A percentile compares a stretch with the other conserved stretches of the same genome.
phyloP scores from a whole-genome alignment of 2,797 vertebrate species.

The Gadopsis bispinosus region DNA sequence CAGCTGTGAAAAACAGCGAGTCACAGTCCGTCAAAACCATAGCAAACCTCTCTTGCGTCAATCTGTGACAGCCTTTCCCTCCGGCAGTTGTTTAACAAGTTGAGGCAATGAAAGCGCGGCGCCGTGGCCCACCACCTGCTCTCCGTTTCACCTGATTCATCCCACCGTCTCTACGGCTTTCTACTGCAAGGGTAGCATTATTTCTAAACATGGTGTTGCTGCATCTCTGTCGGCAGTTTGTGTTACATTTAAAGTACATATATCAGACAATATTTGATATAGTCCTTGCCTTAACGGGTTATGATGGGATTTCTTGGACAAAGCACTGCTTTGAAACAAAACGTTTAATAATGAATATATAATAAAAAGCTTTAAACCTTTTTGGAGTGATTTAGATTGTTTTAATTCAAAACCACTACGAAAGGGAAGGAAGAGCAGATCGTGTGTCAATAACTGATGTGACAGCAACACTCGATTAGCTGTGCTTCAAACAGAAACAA shows the following conservation, averaged over 20 bases:
- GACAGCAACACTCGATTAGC: background rate
- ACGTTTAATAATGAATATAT: background rate
- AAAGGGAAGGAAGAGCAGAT: constrained; percentile 12
- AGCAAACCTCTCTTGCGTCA: constrained; percentile 76
- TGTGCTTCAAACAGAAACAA: background rate
- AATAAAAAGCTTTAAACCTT: background rate
- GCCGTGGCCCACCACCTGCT: constrained; percentile 63
- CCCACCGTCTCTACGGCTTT: constrained; percentile 17
- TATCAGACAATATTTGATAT: constrained; percentile 4
- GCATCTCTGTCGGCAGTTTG: background rate
- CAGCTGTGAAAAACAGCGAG: constrained; percentile 76
- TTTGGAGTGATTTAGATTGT: background rate
- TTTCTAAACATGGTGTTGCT: constrained; percentile 44
- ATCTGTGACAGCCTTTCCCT: constrained; percentile 66
- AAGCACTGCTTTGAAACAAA: background rate
- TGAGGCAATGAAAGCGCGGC: constrained; percentile 69
- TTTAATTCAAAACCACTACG: background rate
- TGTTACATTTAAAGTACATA: background rate
- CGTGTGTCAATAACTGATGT: constrained; percentile 3
- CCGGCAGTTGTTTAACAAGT: constrained; percentile 72
- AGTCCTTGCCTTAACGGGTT: background rate
- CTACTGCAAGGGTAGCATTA: background rate
- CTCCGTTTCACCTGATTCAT: constrained; percentile 75
- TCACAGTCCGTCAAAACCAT: constrained; percentile 76
- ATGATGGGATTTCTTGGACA: background rate